Percentiles rank a stretch among this genome's conserved stretches.
Evolutionary conservation across 2,797 vertebrate genomes (phyloP).

Genomic region (Galago senegalensis): DNA sequence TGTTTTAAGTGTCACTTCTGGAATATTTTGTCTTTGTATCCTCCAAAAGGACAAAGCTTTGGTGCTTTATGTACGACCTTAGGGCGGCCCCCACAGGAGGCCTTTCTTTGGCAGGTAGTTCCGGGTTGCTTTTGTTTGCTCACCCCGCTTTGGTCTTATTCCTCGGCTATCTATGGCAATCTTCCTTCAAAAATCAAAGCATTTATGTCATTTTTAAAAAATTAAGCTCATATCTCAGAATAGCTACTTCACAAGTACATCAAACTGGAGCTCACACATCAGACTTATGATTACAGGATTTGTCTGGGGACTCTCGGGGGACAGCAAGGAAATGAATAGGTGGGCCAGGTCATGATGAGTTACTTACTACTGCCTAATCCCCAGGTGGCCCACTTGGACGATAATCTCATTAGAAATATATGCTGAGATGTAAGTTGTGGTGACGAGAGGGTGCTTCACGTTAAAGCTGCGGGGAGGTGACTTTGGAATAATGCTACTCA

Average conservation of each 20-base stretch:
- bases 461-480: constrained; percentile 90
- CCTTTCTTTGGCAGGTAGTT: constrained; percentile 93
- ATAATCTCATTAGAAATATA: constrained; percentile 95
- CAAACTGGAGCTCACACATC: constrained; percentile 95
- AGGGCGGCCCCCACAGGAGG: constrained; percentile 92
- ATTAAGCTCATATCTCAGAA: constrained; percentile 94
- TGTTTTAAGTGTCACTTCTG: constrained; percentile 90
- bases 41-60: constrained; percentile 93
- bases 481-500: neutral
- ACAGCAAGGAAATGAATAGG: constrained; percentile 94
- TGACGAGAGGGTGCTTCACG: constrained; percentile 95
- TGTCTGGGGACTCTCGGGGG: constrained; percentile 97
- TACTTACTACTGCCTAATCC: constrained; percentile 94
- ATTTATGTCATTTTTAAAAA: constrained; percentile 93
- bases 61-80: constrained; percentile 92
- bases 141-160: constrained; percentile 93
- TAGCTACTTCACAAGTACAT: constrained; percentile 95
- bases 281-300: constrained; percentile 95
- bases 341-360: constrained; percentile 95
- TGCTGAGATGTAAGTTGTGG: constrained; percentile 96
- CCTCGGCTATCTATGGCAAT: constrained; percentile 94
- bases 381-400: constrained; percentile 95
- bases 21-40: constrained; percentile 93
- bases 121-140: constrained; percentile 93
- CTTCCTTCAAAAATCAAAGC: constrained; percentile 95